Evolutionary conservation across 1,140 invertebrate species (phyloP), one percentile per base, ranked within the genome.

Genomic region (Anoplolepis gracilipes): DNA sequence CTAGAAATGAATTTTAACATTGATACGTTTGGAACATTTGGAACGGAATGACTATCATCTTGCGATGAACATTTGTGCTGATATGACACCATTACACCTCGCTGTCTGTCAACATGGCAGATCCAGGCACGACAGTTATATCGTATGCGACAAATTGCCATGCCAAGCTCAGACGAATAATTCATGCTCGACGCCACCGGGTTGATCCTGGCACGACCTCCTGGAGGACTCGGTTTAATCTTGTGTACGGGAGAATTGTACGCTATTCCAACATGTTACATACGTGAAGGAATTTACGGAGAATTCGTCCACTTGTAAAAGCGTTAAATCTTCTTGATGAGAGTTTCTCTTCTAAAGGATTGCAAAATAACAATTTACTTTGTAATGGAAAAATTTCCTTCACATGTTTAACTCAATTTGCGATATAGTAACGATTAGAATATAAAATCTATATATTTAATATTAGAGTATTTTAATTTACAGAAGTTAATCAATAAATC

Each of bases 81-180:
- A 70, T 82, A 46, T 36, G 16, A 39, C 33, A 25, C 36, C 13
- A 39, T 42, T 82, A 30, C 42, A 33, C 25, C 55, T 82, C 19
- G 53, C 25, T 57, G 78, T 39, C 67, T 59, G 53, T 82, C 67
- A 72, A 42, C 25, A 19, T 82, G 78, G 30, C 78, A 82, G 25
- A 82, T 72, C 25, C 77, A 81, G 77, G 65, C 33, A 49, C 49
- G 65, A 59, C 64, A 70, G 64, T 69, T 22, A 22, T 67, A 79
- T 28, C 65, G 13, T 46, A 61, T 30, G 53, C 53, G 39, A 72
- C 78, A 82, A 72, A 72, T 82, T 53, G 53, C 30, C 36, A 13
- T 82, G 78, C 36, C 67, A 82, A 72, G 53, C n/a, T 72, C 53
- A 72, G 53, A 72, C 5, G 53, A 13, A 72, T 72, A 82, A 82